Evolutionary conservation across 2,113 vertebrate species (phyloP), one percentile per base, ranked within the genome.

Genomic region (Pelmatolapia mariae): DNA sequence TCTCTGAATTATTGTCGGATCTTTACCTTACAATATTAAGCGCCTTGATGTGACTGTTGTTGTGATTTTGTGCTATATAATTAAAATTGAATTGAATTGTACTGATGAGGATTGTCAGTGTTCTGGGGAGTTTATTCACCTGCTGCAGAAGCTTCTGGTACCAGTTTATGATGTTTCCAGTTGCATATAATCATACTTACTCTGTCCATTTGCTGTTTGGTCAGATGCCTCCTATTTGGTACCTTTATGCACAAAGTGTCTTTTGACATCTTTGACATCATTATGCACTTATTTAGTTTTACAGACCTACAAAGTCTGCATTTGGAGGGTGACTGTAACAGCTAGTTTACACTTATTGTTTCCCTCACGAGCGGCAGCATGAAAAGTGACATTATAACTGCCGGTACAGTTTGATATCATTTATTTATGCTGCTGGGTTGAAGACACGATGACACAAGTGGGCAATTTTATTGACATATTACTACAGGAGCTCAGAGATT

Each of bases 1-100:
- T 66, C 0, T 38, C 33, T 66, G 61, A 38, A 66, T 66, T 66
- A 66, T 36, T 36, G 61, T 0, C 0, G 1, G 4, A 4, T 33
- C 6, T 63, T 63, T 33, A 66, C 2, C 0, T 66, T 36, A n/a
- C 31, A 12, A 36, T 36, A 66, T n/a, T 0, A 66, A 36, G 5
- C 1, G 31, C 3, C 11, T 66, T 66, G 61, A n/a, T 18, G 59
- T n/a, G 10, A 1, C 3, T 36, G 31, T 63, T 63, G 6, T 12
- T 5, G 59, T 1, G 31, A 63, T 63, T 36, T 63, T 63, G 31
- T 0, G 2, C 6, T 66, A 36, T n/a, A 8, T 66, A 38, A 66
- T 66, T 66, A 22, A 38, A 38, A 38, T 0, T 13, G 10, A 66
- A 13, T n/a, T n/a, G 61, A 38, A 66, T 11, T 47, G 24, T 29